A percentile compares a stretch with the other conserved stretches of the same genome.
Evolutionary conservation across 1,140 invertebrate genomes (phyloP).

Genomic region (Plectrocnemia conspersa): DNA sequence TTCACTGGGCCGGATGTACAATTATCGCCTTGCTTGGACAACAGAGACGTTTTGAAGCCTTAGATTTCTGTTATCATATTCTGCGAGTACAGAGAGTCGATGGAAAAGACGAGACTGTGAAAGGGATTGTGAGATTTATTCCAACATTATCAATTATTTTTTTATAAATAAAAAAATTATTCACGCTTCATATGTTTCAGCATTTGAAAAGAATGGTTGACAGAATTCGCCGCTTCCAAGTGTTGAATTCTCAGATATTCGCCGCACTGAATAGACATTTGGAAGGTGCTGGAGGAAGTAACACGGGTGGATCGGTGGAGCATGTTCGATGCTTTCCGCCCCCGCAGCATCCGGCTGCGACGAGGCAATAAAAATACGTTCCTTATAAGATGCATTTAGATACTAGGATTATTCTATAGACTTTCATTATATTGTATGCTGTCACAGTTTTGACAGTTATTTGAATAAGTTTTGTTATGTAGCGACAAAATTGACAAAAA

Average conservation of each 20-base stretch:
- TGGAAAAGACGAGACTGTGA: slow-evolving; percentile 92
- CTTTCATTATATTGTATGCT: no score
- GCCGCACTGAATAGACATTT: slow-evolving; percentile 95
- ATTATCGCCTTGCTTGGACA: slow-evolving; percentile 96
- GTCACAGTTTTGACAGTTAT: no score
- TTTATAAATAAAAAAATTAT: slow-evolving; percentile 31
- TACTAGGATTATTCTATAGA: no score
- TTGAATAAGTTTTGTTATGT: no score
- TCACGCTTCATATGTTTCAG: slow-evolving; percentile 53
- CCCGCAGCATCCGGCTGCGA: slow-evolving; percentile 71
- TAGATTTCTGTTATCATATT: slow-evolving; percentile 99
- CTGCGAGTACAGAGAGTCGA: slow-evolving; percentile 93
- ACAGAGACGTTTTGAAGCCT: slow-evolving; percentile 93
- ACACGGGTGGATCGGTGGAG: slow-evolving; percentile 80
- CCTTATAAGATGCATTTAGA: no score
- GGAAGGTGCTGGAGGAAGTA: slow-evolving; percentile 68
- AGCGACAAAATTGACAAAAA: no score
- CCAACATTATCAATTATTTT: no score
- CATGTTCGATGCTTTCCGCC: slow-evolving; percentile 97
- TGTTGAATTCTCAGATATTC: slow-evolving; percentile 98
- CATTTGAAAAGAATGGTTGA: slow-evolving; percentile 96
- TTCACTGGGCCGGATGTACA: slow-evolving; percentile 99
- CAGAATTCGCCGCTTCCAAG: slow-evolving; percentile 94
- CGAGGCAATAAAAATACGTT: slow-evolving; percentile 15
- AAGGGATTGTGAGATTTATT: slow-evolving; percentile 83